These are phyloP conservation scores for Brachionus rubens DNA, from an alignment of 1,140 invertebrate species.

Conservation along the genomic window DNA sequence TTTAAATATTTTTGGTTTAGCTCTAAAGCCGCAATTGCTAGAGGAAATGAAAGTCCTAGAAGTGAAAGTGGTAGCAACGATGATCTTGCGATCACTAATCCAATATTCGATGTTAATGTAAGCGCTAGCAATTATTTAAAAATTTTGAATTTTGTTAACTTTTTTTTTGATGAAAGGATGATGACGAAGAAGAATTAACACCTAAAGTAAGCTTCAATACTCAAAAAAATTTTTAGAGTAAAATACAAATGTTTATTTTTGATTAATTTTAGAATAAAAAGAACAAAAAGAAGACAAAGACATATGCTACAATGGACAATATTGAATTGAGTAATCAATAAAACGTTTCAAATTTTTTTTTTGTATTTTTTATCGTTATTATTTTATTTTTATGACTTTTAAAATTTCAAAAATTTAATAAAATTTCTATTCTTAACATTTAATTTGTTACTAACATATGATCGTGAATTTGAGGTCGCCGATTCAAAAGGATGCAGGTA, in stretches of 20 bases:
- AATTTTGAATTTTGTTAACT: neutral
- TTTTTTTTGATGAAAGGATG: neutral
- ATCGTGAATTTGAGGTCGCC: too few relatives aligned
- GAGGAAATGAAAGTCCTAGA: neutral
- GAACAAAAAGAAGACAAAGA: slow-evolving; percentile 27
- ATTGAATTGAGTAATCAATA: neutral
- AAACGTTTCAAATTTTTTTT: neutral
- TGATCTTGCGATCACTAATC: slow-evolving; percentile 7
- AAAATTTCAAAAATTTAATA: too few relatives aligned
- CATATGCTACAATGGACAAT: slow-evolving; percentile 1
- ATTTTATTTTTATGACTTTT: neutral
- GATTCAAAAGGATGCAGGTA: too few relatives aligned
- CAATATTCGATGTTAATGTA: slow-evolving; percentile 40
- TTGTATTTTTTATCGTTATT: neutral
- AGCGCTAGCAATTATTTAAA: neutral
- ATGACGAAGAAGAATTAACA: slow-evolving; percentile 5
- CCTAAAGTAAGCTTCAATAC: neutral
- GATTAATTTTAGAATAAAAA: slow-evolving; percentile 15
- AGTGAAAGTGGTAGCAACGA: neutral
- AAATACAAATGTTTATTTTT: neutral
- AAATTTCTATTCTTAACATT: too few relatives aligned
- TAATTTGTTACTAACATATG: too few relatives aligned
- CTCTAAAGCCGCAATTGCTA: neutral
- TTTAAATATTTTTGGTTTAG: neutral
- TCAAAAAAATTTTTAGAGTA: neutral